phyloP scores from a whole-genome alignment of 2,113 vertebrate genomes.

The Podarcis cretensis region DNA sequence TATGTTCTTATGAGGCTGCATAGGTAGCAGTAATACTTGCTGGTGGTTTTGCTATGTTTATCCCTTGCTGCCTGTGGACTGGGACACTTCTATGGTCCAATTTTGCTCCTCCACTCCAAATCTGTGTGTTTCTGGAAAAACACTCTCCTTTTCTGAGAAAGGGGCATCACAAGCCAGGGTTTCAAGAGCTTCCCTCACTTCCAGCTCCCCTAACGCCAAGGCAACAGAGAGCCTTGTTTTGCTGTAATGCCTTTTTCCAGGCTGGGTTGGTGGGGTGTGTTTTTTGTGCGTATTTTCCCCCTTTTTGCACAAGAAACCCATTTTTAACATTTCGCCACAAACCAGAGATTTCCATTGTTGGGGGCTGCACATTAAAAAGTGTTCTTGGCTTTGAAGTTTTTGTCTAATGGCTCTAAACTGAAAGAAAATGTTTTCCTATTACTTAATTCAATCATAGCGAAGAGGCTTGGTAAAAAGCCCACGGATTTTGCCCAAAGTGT shows the following conservation, averaged over 20 bases:
- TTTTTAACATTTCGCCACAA: conserved; percentile 81
- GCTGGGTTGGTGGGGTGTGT: conserved; percentile 13
- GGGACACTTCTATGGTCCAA: background rate
- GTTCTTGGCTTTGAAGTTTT: conserved; percentile 92
- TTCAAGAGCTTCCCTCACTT: conserved; percentile 34
- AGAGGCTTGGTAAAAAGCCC: conserved; percentile 94
- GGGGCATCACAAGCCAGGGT: conserved; percentile 25
- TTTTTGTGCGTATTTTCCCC: too few species aligned
- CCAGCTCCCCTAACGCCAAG: conserved; percentile 37
- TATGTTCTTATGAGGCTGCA: background rate
- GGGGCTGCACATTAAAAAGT: conserved; percentile 85
- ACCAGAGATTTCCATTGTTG: conserved; percentile 80
- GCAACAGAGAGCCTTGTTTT: background rate
- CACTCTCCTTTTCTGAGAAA: background rate
- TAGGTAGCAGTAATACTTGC: background rate
- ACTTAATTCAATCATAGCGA: conserved; percentile 99
- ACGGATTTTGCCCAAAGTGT: conserved; percentile 94
- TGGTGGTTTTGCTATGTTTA: background rate
- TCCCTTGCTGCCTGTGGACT: background rate
- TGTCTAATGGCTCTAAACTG: conserved; percentile 95
- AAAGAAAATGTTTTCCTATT: conserved; percentile 99
- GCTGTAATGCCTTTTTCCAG: conserved; percentile 53
- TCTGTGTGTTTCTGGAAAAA: background rate
- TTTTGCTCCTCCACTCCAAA: background rate
- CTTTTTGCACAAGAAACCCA: conserved; percentile 77